Conservation (phyloP, 2,888 invertebrate species). For the Agrypnus murinus region DNA sequence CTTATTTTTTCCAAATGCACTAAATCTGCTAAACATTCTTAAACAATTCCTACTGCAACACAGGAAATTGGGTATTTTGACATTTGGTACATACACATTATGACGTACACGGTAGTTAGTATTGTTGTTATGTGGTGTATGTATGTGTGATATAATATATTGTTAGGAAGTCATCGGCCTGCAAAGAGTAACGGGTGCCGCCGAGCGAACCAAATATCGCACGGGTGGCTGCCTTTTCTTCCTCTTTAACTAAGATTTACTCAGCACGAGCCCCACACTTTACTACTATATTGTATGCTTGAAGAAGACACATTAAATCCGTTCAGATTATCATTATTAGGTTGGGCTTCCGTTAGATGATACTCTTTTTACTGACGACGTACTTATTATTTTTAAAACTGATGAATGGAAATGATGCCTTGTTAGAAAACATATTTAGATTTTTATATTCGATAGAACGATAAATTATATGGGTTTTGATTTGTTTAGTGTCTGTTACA, state of each 20-base stretch:
- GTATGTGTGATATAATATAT: slow-evolving; percentile 63
- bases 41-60: too few species aligned
- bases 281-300: slow-evolving; percentile 49
- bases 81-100: slow-evolving; percentile 23
- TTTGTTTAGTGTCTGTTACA: too few species aligned
- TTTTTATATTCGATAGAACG: too few species aligned
- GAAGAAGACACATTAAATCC: slow-evolving; percentile 26
- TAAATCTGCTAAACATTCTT: too few species aligned
- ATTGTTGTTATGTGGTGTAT: slow-evolving; percentile 58
- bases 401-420: too few species aligned
- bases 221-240: slow-evolving; percentile 68
- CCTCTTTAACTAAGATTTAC: slow-evolving; percentile 63
- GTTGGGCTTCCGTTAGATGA: too few species aligned
- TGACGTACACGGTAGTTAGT: slow-evolving; percentile 47
- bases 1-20: too few species aligned
- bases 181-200: slow-evolving; percentile 67
- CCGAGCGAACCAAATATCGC: slow-evolving; percentile 69
- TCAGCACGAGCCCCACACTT: slow-evolving; percentile 64
- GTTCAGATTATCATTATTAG: too few species aligned
- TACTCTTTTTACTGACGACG: too few species aligned
- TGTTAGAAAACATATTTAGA: too few species aligned
- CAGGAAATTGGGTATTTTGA: slow-evolving; percentile 41
- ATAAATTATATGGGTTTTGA: too few species aligned
- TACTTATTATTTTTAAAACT: too few species aligned
- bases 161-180: slow-evolving; percentile 69